A percentile compares a stretch with the other conserved stretches of the same genome.
Conservation (phyloP, 2,888 invertebrate species). For the Macrosiphum euphorbiae region DNA sequence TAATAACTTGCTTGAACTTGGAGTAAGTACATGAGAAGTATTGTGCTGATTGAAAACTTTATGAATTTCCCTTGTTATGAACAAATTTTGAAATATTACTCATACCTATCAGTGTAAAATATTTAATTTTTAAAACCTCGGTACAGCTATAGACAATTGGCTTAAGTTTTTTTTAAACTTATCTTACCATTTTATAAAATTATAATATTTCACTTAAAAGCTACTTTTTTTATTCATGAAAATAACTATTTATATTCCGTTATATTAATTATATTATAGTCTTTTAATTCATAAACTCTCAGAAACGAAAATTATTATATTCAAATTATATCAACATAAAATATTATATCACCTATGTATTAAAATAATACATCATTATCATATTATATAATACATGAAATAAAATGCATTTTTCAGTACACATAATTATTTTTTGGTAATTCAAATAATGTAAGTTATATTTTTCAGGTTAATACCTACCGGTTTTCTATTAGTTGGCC, state of each 20-base stretch:
- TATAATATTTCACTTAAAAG: background rate
- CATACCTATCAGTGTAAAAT: background rate
- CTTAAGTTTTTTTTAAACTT: background rate
- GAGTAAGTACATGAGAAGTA: background rate
- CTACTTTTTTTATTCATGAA: background rate
- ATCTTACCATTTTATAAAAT: background rate
- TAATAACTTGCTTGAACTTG: background rate
- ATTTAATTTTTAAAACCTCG: background rate
- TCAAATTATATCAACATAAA: background rate
- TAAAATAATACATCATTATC: background rate
- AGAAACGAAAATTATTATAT: background rate
- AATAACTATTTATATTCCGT: background rate
- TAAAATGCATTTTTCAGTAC: background rate
- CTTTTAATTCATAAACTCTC: background rate
- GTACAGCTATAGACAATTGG: too few species aligned
- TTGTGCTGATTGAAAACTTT: background rate
- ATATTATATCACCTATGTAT: background rate
- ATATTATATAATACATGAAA: background rate
- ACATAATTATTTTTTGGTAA: background rate
- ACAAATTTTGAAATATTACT: background rate
- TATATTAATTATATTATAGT: background rate
- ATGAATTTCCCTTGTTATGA: background rate
- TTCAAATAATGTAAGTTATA: background rate
- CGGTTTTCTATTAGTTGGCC: constrained; percentile 70
- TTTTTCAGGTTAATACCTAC: background rate